phyloP scores from a whole-genome alignment of 1,140 invertebrate species.

The Drosophila asahinai region DNA sequence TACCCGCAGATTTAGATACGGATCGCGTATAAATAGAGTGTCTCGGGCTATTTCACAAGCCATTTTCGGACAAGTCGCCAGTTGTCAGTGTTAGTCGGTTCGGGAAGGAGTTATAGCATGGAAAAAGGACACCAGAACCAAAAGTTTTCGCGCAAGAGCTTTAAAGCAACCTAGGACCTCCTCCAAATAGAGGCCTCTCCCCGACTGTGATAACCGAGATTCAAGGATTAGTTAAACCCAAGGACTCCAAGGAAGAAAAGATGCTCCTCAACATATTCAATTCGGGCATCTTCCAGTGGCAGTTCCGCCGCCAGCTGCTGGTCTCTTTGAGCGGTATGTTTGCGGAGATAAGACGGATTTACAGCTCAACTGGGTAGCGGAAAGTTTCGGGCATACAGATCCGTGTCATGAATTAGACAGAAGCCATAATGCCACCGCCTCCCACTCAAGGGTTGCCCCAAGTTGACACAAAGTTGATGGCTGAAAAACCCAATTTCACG shows the following conservation, averaged over 20 bases:
- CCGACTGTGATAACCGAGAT: constrained; percentile 58
- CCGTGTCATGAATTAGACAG: constrained; percentile 6
- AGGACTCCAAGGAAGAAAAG: constrained; percentile 6
- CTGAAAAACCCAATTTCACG: constrained; percentile 32
- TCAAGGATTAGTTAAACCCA: constrained; percentile 17
- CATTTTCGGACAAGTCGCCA: constrained; percentile 28
- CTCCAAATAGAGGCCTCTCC: neutral
- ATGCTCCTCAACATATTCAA: constrained; percentile 64
- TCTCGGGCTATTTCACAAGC: constrained; percentile 47
- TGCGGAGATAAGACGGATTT: constrained; percentile 13
- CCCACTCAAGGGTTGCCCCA: neutral
- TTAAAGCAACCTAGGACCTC: constrained; percentile 30
- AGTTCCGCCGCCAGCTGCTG: constrained; percentile 68
- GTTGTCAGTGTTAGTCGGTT: constrained; percentile 7
- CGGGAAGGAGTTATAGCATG: constrained; percentile 45
- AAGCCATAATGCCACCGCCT: constrained; percentile 2
- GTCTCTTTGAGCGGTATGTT: constrained; percentile 75
- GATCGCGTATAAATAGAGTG: constrained; percentile 49
- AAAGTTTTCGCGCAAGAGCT: constrained; percentile 52
- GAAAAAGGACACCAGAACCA: constrained; percentile 43
- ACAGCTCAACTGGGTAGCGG: constrained; percentile 6
- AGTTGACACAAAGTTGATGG: constrained; percentile 34
- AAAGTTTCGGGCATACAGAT: constrained; percentile 32
- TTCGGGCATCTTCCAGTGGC: constrained; percentile 55
- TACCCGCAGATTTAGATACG: constrained; percentile 66